These are phyloP conservation scores for Leptopilina syphax DNA, from an alignment of 2,888 invertebrate species.

Conservation along the genomic window DNA sequence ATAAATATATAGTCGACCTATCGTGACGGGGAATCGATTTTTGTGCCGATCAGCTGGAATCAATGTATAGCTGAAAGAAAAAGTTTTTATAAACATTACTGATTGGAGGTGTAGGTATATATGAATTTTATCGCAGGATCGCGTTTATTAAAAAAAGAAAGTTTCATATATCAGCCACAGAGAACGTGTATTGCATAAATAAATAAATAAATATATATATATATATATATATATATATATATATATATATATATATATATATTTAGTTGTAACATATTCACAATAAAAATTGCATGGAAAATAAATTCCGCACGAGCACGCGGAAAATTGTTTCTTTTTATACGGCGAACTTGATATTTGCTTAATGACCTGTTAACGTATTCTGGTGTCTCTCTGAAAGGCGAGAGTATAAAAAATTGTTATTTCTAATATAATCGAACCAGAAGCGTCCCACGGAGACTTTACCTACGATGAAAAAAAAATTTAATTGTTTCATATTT, in stretches of 20 bases:
- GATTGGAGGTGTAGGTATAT: slow-evolving; percentile 18
- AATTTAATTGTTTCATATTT: too few species aligned
- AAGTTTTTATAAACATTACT: slow-evolving; percentile 8
- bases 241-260: neutral
- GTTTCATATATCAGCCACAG: slow-evolving; percentile 7
- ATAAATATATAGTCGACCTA: slow-evolving; percentile 23
- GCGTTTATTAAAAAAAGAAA: slow-evolving; percentile 21
- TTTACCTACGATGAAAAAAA: neutral
- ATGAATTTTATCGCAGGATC: slow-evolving; percentile 14
- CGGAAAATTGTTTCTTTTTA: slow-evolving; percentile 50
- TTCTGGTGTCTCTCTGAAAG: slow-evolving; percentile 44
- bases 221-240: neutral
- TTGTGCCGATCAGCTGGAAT: slow-evolving; percentile 13
- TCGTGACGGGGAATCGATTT: slow-evolving; percentile 30
- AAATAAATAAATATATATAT: neutral
- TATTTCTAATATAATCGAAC: slow-evolving; percentile 14
- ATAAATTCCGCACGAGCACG: slow-evolving; percentile 41
- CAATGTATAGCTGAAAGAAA: neutral
- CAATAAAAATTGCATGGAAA: slow-evolving; percentile 5
- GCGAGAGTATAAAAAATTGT: slow-evolving; percentile 47
- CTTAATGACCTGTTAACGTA: slow-evolving; percentile 52
- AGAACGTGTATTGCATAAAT: neutral
- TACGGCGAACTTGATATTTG: slow-evolving; percentile 35
- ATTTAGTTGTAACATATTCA: neutral
- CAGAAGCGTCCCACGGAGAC: neutral